Percentiles rank a stretch among this genome's conserved stretches.
These are phyloP conservation scores for Emys orbicularis DNA, from an alignment of 2,797 vertebrate species.

Conservation along the genomic window DNA sequence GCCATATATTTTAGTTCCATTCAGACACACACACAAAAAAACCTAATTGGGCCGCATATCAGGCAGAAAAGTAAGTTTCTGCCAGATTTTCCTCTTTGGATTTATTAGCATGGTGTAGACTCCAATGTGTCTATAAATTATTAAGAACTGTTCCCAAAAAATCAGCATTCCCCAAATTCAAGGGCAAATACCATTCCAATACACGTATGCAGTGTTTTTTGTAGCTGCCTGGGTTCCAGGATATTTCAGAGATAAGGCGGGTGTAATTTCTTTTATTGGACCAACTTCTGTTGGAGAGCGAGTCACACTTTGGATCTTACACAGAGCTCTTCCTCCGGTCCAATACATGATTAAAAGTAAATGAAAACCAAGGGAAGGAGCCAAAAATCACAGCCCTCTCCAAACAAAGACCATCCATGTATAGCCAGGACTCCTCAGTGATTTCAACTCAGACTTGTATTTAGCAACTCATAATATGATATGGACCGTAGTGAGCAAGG, in stretches of 20 bases:
- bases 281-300: not conserved
- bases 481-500: not conserved
- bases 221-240: not conserved
- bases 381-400: not conserved
- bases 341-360: not conserved
- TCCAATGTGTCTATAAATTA: constrained; percentile 65
- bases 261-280: not conserved
- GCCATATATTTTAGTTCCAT: not conserved
- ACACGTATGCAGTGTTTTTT: not conserved
- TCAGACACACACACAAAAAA: not conserved
- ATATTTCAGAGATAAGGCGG: not conserved
- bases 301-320: not conserved
- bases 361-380: not conserved
- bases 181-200: not conserved
- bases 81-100: constrained; percentile 49
- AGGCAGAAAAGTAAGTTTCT: not conserved
- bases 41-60: constrained; percentile 61
- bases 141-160: constrained; percentile 40
- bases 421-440: not conserved
- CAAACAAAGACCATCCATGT: not conserved
- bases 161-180: not conserved
- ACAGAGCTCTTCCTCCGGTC: not conserved
- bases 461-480: not conserved
- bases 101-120: constrained; percentile 60
- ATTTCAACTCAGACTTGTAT: not conserved